Evolutionary conservation across 2,888 invertebrate species (phyloP), one percentile per base, ranked within the genome.

Genomic region (Ecdyonurus torrentis): DNA sequence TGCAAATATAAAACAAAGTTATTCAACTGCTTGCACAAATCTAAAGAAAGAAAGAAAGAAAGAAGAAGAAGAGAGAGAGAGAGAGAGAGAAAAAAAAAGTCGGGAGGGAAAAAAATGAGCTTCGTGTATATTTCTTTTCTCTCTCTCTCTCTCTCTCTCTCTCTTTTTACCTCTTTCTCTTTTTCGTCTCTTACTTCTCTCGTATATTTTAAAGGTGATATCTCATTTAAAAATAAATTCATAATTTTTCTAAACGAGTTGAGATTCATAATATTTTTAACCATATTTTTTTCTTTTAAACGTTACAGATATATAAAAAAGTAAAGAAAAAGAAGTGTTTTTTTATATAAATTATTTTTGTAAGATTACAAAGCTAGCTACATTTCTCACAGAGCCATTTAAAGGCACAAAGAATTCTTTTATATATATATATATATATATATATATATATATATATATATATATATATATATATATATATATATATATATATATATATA

Each of bases 1-100:
- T 55, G 55, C 55, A 55, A 55, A 55, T 55, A 55, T 55, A 55
- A 55, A 55, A 55, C 55, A 55, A 55, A 55, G 55, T 55, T 55
- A 55, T 55, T 55, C 55, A n/a, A 55, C 22, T 22, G 22, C 37
- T 37, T 37, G 5, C 15, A 37, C 7, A 37, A 37, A 37, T 37
- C 37, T 37, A 37, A 37, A 37, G 37, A 37, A 37, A 15, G 15
- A 37, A n/a, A n/a, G n/a, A n/a, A n/a, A n/a, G n/a, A n/a, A n/a
- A n/a, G n/a, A n/a, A n/a, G n/a, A n/a, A n/a, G n/a, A n/a, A n/a
- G n/a, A n/a, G n/a, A n/a, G n/a, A n/a, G n/a, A n/a, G n/a, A n/a
- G n/a, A n/a, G n/a, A n/a, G n/a, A n/a, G n/a, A n/a, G n/a, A n/a
- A n/a, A n/a, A n/a, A n/a, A n/a, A n/a, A n/a, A n/a, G n/a, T n/a